Evolutionary conservation across 2,113 vertebrate genomes (phyloP).

Genomic region (Dasyornis broadbenti): DNA sequence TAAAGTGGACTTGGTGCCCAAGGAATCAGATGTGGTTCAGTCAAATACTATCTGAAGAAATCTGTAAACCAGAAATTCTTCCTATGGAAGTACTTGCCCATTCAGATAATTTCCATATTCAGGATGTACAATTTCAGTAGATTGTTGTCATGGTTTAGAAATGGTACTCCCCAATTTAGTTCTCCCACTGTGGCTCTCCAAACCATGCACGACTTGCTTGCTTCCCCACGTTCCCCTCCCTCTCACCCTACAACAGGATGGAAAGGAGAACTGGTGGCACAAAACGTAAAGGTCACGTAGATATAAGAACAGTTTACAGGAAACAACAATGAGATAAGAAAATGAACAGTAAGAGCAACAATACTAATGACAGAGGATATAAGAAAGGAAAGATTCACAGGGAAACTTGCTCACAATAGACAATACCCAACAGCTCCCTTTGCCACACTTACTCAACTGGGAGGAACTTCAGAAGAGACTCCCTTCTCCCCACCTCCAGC

Average conservation of each 20-base stretch:
- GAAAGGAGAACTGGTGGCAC: background rate
- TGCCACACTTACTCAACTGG: background rate
- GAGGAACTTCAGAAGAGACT: background rate
- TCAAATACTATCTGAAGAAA: background rate
- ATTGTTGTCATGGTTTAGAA: background rate
- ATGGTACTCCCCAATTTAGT: background rate
- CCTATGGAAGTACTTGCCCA: background rate
- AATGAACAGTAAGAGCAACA: background rate
- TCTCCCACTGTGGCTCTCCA: background rate
- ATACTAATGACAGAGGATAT: background rate
- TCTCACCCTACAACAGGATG: background rate
- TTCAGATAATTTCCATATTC: background rate
- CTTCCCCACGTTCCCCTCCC: background rate
- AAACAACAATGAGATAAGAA: background rate
- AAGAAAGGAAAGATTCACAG: background rate
- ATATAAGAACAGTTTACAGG: background rate
- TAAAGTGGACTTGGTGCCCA: background rate
- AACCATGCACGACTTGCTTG: accelerated
- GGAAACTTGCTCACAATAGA: background rate
- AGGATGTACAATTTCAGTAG: background rate
- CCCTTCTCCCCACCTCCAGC: accelerated
- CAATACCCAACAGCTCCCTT: background rate
- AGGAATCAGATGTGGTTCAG: background rate
- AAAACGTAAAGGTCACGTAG: accelerated
- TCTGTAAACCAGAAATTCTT: background rate